These are phyloP conservation scores for Drosophila mercatorum DNA, from an alignment of 2,888 invertebrate species.

Conservation along the genomic window DNA sequence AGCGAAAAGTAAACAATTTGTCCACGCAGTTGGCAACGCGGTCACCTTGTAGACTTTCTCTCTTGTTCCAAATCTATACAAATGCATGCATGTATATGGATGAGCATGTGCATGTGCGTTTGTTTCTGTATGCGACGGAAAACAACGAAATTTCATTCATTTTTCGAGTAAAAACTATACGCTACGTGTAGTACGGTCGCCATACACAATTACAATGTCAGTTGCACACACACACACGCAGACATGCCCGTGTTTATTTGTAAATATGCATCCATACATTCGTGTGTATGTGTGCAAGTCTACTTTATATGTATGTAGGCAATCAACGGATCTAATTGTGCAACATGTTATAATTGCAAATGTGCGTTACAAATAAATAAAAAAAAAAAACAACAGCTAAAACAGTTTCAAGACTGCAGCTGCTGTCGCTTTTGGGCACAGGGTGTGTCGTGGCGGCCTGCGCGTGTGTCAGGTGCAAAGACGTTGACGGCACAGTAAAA, in stretches of 20 bases:
- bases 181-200: slow-evolving; percentile 45
- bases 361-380: slow-evolving; percentile 4
- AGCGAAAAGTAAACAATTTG: slow-evolving; percentile 69
- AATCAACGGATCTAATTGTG: slow-evolving; percentile 35
- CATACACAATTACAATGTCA: slow-evolving; percentile 60
- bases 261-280: slow-evolving; percentile 10
- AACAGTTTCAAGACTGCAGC: slow-evolving; percentile 36
- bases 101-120: slow-evolving; percentile 17
- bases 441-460: slow-evolving; percentile 53
- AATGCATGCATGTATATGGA: slow-evolving; percentile 19
- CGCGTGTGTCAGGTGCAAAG: slow-evolving; percentile 60
- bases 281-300: background rate
- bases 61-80: slow-evolving; percentile 61
- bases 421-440: slow-evolving; percentile 34
- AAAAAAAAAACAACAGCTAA: slow-evolving; percentile 18
- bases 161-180: slow-evolving; percentile 74
- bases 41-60: slow-evolving; percentile 71
- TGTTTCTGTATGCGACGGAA: slow-evolving; percentile 40
- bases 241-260: slow-evolving; percentile 4
- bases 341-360: slow-evolving; percentile 33
- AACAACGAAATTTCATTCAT: slow-evolving; percentile 81
- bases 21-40: slow-evolving; percentile 60
- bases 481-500: slow-evolving; percentile 39
- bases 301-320: slow-evolving; percentile 8
- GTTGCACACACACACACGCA: slow-evolving; percentile 16